phyloP scores from a whole-genome alignment of 2,888 invertebrate genomes.

The Muschampia plurimacula region DNA sequence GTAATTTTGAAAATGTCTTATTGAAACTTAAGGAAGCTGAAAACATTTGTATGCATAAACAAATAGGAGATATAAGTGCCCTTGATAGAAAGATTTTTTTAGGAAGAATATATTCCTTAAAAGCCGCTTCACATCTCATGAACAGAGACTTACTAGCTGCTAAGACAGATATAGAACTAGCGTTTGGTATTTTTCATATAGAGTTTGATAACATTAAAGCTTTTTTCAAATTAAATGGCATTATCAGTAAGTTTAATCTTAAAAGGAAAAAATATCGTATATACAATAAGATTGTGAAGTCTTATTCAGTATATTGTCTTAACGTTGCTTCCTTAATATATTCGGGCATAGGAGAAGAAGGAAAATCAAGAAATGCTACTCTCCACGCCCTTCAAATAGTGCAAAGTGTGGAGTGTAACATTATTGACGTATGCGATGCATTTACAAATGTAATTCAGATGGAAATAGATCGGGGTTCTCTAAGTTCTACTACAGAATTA shows the following conservation, averaged over 20 bases:
- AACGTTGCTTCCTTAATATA: conserved; percentile 70
- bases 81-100: conserved; percentile 63
- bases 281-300: conserved; percentile 55
- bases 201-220: conserved; percentile 63
- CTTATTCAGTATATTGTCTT: conserved; percentile 72
- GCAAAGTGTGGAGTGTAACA: conserved; percentile 66
- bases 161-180: conserved; percentile 64
- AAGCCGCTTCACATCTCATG: conserved; percentile 63
- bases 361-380: conserved; percentile 60
- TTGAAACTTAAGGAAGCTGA: conserved; percentile 68
- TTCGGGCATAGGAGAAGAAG: conserved; percentile 65
- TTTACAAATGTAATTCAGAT: conserved; percentile 78
- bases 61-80: conserved; percentile 44
- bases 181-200: conserved; percentile 64
- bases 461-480: conserved; percentile 70
- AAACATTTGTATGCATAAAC: conserved; percentile 55
- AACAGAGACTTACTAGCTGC: conserved; percentile 59
- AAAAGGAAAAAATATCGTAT: conserved; percentile 59
- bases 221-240: conserved; percentile 43
- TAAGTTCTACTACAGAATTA: conserved; percentile 66
- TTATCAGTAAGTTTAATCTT: conserved; percentile 50
- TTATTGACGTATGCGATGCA: conserved; percentile 74
- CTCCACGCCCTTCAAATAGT: conserved; percentile 65
- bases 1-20: conserved; percentile 59
- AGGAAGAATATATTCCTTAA: conserved; percentile 69